Evolutionary conservation across 2,113 vertebrate genomes (phyloP).

Genomic region (Phasianus colchicus): DNA sequence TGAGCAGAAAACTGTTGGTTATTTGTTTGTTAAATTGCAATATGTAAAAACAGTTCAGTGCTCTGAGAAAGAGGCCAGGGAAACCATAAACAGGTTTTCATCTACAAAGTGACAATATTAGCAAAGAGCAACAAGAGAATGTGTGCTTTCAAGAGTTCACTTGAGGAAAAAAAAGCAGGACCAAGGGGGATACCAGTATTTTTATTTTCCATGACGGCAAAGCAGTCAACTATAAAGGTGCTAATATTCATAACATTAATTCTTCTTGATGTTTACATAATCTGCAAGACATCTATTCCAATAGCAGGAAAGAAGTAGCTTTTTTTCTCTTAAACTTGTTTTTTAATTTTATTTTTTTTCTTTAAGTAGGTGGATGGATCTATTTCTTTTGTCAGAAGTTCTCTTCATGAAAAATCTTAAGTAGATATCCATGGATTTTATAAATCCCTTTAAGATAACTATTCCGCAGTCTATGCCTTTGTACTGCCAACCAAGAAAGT

Average conservation of each 20-base stretch:
- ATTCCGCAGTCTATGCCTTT: neutral
- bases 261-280: neutral
- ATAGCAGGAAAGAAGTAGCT: neutral
- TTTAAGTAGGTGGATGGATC: neutral
- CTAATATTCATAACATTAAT: neutral
- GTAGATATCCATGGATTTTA: neutral
- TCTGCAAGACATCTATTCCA: neutral
- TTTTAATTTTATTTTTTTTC: neutral
- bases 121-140: neutral
- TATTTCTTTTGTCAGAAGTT: neutral
- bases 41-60: fast-evolving
- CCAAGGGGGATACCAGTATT: neutral
- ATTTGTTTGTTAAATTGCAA: neutral
- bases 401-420: neutral
- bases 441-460: neutral
- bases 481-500: neutral
- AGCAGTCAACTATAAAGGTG: neutral
- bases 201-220: constrained; percentile 39
- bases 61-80: neutral
- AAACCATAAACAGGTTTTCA: neutral
- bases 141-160: neutral
- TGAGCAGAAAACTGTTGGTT: neutral
- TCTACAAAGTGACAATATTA: neutral
- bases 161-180: neutral
- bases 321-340: neutral